Evolutionary conservation across 1,140 invertebrate species (phyloP).

Genomic region (Campoletis sonorensis): DNA sequence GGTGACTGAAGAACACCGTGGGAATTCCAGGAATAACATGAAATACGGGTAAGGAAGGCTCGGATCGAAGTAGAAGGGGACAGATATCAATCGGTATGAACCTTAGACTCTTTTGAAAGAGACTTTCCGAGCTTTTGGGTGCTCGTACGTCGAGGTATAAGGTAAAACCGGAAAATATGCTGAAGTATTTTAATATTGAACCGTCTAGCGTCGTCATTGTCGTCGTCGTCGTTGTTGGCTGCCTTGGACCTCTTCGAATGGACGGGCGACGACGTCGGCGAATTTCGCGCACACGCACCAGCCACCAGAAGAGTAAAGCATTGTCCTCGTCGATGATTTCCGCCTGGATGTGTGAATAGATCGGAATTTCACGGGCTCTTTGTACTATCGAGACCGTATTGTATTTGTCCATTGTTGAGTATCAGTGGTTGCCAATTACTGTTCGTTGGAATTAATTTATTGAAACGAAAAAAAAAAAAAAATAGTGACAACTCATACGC

Average conservation of each 20-base stretch:
- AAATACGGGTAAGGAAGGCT: background rate
- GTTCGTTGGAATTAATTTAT: background rate
- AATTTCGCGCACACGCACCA: background rate
- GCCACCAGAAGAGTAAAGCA: constrained; percentile 34
- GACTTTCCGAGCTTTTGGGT: constrained; percentile 60
- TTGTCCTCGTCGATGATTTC: constrained; percentile 57
- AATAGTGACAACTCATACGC: background rate
- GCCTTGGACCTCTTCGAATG: background rate
- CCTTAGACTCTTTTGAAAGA: constrained; percentile 51
- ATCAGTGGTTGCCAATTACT: background rate
- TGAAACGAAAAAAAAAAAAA: too few relatives aligned
- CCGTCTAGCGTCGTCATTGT: constrained; percentile 46
- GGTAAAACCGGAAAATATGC: constrained; percentile 49
- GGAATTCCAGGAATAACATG: background rate
- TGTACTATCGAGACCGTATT: constrained; percentile 38
- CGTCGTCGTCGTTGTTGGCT: background rate
- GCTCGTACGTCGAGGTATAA: constrained; percentile 43
- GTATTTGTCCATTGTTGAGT: background rate
- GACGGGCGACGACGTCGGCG: background rate
- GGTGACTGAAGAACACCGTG: too few relatives aligned
- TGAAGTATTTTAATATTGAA: constrained; percentile 69
- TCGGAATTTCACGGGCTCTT: constrained; percentile 60
- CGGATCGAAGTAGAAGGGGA: background rate
- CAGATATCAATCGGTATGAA: background rate
- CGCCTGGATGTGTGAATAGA: constrained; percentile 59